Conservation (phyloP, 2,797 vertebrate genomes). For the Schizothorax lantsangensis region DNA sequence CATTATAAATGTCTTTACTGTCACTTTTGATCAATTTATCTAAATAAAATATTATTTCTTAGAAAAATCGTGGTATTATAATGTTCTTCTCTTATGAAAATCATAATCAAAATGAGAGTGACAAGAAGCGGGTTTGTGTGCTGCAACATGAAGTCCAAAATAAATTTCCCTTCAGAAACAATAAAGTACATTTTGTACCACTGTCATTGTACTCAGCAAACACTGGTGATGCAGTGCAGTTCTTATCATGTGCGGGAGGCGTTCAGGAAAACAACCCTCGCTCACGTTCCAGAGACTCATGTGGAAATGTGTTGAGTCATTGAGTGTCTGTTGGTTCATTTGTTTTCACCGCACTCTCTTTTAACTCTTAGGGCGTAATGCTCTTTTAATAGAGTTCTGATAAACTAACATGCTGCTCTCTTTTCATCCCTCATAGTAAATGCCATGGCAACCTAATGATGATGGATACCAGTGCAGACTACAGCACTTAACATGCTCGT, state of each 20-base stretch:
- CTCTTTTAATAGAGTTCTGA: conserved; percentile 60
- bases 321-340: conserved; percentile 37
- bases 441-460: conserved; percentile 53
- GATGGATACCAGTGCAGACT: conserved; percentile 49
- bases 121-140: background rate
- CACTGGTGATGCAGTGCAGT: background rate
- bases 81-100: background rate
- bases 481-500: conserved; percentile 35
- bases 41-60: background rate
- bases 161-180: background rate
- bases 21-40: background rate
- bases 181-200: background rate
- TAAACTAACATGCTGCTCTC: conserved; percentile 48
- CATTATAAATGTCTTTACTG: background rate
- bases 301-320: conserved; percentile 42
- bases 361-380: conserved; percentile 54
- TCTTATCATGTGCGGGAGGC: background rate
- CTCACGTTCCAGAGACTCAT: conserved; percentile 6
- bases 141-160: background rate
- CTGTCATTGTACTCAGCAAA: background rate
- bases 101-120: background rate
- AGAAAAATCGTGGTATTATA: background rate
- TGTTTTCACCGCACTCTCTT: conserved; percentile 41
- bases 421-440: conserved; percentile 45
- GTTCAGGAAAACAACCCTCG: background rate